Evolutionary conservation across 1,140 invertebrate genomes (phyloP), one percentile per base, ranked within the genome.

Genomic region (Tetragnatha versicolor): DNA sequence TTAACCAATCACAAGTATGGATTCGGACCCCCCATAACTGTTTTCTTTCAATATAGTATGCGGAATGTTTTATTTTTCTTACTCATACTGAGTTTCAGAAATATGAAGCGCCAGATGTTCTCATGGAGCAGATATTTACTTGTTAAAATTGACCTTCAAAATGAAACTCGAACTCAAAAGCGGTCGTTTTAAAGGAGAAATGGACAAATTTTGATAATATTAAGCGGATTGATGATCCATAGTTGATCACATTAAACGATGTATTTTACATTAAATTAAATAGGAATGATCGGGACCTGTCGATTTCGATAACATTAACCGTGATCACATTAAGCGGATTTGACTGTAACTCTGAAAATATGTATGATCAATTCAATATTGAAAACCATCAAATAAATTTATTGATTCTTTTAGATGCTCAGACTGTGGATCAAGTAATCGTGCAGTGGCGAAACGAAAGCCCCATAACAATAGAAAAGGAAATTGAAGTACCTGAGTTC

Each of bases 401-500:
- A 10, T 53, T 1, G 33, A 45, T 49, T 73, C 17, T 66, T 68
- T 2, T 33, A 82, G 81, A 82, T 78, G 80, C 81, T 25, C 80
- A 81, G 29, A 82, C 81, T 12, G 66, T 42, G 17, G 80, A 82
- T 61, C 81, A 82, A 76, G 78, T 81, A 22, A n/a, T 55, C 47
- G 65, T 82, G 27, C 29, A 66, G n/a, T 82, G 81, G 81, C 25
- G 47, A 22, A 51, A 73, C 17, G 47, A 63, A 17, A 61, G 49
- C 12, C 80, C 81, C 29, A 79, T 82, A 27, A 75, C 63, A 12
- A 80, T 82, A 22, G 81, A 82, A 69, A 61, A 75, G 53, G 78
- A 81, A 22, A 65, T 82, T 22, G 77, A 81, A 73, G 58, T 82
- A 22, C 81, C 81, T 4, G 81, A 82, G 70, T 82, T 82, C 33